Percentiles rank a stretch among this genome's conserved stretches.
phyloP scores from a whole-genome alignment of 2,888 invertebrate genomes.

The Papilio elwesi region DNA sequence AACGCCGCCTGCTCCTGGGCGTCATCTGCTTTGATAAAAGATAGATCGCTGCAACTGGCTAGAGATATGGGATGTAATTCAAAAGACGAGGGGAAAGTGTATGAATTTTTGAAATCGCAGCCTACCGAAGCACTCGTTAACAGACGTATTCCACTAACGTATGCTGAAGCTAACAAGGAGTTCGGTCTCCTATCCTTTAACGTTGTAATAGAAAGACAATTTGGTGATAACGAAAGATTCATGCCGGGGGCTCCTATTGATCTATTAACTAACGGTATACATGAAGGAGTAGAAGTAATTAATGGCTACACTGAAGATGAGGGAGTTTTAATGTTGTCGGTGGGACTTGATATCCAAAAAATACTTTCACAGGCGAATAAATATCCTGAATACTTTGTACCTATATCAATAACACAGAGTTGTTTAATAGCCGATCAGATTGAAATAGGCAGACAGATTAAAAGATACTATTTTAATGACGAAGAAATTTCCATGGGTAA shows the following conservation, averaged over 20 bases:
- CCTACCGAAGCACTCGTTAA: conserved; percentile 48
- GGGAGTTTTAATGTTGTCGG: conserved; percentile 66
- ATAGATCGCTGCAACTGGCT: conserved; percentile 58
- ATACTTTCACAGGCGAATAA: conserved; percentile 45
- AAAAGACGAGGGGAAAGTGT: background rate
- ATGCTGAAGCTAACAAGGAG: conserved; percentile 41
- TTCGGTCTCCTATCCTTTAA: conserved; percentile 43
- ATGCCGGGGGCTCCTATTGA: conserved; percentile 57
- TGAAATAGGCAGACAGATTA: conserved; percentile 51
- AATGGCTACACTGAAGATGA: conserved; percentile 88
- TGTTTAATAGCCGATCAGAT: conserved; percentile 48
- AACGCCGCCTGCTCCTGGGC: background rate
- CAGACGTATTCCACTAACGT: conserved; percentile 48
- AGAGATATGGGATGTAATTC: conserved; percentile 2
- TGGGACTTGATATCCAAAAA: conserved; percentile 38
- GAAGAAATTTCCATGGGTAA: conserved; percentile 48
- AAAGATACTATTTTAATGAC: conserved; percentile 47
- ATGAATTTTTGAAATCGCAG: conserved; percentile 1
- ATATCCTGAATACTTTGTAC: conserved; percentile 49
- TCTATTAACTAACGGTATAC: conserved; percentile 71
- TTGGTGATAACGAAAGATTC: conserved; percentile 55
- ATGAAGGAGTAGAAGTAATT: conserved; percentile 85
- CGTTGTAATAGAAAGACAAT: conserved; percentile 55
- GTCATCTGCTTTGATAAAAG: conserved; percentile 66
- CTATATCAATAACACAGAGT: conserved; percentile 45